phyloP scores from a whole-genome alignment of 2,888 invertebrate species.

The Ecdyonurus torrentis region DNA sequence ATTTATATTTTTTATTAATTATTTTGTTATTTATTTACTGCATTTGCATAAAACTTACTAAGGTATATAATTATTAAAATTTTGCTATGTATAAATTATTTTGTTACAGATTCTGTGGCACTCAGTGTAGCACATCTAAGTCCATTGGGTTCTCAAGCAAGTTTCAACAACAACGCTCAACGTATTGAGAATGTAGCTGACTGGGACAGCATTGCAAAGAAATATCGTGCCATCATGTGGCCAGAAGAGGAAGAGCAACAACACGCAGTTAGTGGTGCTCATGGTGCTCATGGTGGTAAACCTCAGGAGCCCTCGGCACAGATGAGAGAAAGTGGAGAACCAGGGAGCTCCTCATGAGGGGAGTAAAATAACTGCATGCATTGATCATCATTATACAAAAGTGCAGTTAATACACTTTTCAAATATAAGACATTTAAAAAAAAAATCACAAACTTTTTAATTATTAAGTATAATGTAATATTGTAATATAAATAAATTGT shows the following conservation, averaged over 20 bases:
- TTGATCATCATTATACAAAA: too few relatives aligned
- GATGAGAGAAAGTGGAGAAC: too few relatives aligned
- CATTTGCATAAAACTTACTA: too few relatives aligned
- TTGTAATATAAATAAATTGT: background rate
- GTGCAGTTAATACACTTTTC: too few relatives aligned
- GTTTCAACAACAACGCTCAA: slow-evolving; percentile 31
- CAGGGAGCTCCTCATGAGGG: too few relatives aligned
- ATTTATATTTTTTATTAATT: too few relatives aligned
- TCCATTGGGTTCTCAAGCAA: slow-evolving; percentile 67
- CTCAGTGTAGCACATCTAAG: slow-evolving; percentile 66
- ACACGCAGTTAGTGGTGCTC: background rate
- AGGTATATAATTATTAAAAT: too few relatives aligned
- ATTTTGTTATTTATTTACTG: too few relatives aligned
- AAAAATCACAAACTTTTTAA: background rate
- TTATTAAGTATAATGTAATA: too few relatives aligned
- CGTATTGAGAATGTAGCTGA: slow-evolving; percentile 80
- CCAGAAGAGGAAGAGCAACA: slow-evolving; percentile 30
- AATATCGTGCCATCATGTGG: slow-evolving; percentile 61
- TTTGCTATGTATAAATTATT: too few relatives aligned
- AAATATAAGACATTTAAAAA: background rate
- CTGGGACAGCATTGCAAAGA: slow-evolving; percentile 80
- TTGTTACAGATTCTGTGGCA: slow-evolving; percentile 47
- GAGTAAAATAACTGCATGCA: too few relatives aligned
- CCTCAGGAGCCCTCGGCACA: background rate
- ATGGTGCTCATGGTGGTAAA: background rate